Evolutionary conservation across 2,113 vertebrate genomes (phyloP), one percentile per base, ranked within the genome.

Genomic region (Meleagris gallopavo): DNA sequence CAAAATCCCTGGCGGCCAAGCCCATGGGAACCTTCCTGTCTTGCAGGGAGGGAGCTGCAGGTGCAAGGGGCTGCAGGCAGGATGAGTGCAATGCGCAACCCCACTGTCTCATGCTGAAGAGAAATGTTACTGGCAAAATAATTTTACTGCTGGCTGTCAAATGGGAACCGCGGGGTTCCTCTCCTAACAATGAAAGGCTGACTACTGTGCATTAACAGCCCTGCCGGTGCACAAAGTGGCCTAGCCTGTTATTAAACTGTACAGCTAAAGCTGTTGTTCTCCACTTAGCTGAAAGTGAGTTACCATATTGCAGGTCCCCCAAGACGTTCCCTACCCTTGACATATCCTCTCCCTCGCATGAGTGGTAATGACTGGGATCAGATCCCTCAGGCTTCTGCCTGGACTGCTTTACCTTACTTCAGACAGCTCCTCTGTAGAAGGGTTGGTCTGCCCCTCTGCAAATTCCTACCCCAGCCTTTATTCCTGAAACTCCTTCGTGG

Each of bases 251-350:
- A 95, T 97, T 96, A 95, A 93, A 91, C 89, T 86, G 93, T 95
- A 96, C 96, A 95, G 85, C 94, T 95, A 94, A 96, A 97, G 93
- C 93, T 96, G 93, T 90, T 96, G 93, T 95, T 96, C 93, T 95
- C 93, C 92, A 95, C 93, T 97, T 96, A 96, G 94, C 95, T 95
- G 90, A 93, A 86, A 96, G 95, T 91, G 95, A 96, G 96, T 96
- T 95, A 95, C 96, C 94, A 97, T 96, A 95, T 97, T 97, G 95
- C 90, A 93, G 80, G 91, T 97, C 93, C 94, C 88, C 52, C 90
- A 96, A 95, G 95, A 97, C 83, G 0, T 93, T 97, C 91, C 88
- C 93, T 96, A 95, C 91, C 94, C 95, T 97, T 97, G 94, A 95
- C 93, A 95, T 96, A 96, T 76, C 96, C 94, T 96, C 88, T 96